Evolutionary conservation across 1,140 invertebrate genomes (phyloP), one percentile per base, ranked within the genome.

Genomic region (Grapholita molesta): DNA sequence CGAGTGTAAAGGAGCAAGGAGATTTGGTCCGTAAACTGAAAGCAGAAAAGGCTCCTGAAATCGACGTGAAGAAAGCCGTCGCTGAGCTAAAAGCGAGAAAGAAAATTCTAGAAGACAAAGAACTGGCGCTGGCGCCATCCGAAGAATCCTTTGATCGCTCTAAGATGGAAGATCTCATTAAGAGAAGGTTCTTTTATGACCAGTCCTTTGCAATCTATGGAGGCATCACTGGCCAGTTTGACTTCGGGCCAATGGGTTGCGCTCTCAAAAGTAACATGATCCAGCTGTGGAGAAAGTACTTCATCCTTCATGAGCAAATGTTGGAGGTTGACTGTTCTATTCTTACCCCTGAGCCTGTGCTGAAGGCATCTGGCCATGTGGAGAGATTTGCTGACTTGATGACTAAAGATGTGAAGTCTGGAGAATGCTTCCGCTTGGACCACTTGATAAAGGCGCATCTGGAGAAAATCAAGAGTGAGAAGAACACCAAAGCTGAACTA

Each of bases 191-290:
- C 89, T 99, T 99, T 88, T 99, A 96, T 93, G 99, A 99, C 89
- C 98, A 99, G 84, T 99, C 98, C 0, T 99, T 99, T 94, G 98
- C 98, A 3, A 99, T 99, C 85, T 99, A 99, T 93, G 99, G 99
- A 80, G 99, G 99, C 75, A 96, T 96, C 24, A 96, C 95, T 21
- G 96, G 94, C 1, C 89, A 92, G 57, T 99, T 98, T 93, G 99
- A 99, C 92, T 99, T 99, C 92, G 99, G 99, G 0, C 99, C 99
- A 5, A 99, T 99, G 98, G 99, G 99, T 3, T 99, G 99, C 94
- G 98, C 98, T 0, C 95, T 99, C 9, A 99, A 99, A 92, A 95
- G 96, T 8, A 99, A 99, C 90, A 95, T 99, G 75, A 92, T 99
- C 8, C 95, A 96, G 78, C 92, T 95, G 9, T 99, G 99, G 99